Percentiles rank a stretch among this genome's conserved stretches.
Evolutionary conservation across 2,888 invertebrate genomes (phyloP).

Genomic region (Leptinotarsa rubiginosa): DNA sequence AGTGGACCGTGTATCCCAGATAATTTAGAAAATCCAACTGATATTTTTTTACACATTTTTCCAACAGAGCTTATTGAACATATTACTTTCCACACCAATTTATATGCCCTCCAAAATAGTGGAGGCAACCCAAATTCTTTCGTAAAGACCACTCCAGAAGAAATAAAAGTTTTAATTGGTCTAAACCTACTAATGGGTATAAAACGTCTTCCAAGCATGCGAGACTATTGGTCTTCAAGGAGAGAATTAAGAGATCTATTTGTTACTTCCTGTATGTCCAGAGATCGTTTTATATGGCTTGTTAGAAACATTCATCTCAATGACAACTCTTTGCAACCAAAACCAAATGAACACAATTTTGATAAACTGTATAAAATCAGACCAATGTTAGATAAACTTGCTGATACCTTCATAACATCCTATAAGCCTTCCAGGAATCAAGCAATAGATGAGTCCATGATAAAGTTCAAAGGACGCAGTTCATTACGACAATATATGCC

Average conservation of each 20-base stretch:
- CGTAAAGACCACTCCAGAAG: constrained; percentile 15
- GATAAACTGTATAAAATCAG: constrained; percentile 47
- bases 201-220: constrained; percentile 28
- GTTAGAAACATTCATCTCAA: constrained; percentile 44
- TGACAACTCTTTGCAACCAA: constrained; percentile 41
- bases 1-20: too few relatives aligned
- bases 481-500: constrained; percentile 56
- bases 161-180: constrained; percentile 32
- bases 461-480: constrained; percentile 50
- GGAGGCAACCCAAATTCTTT: constrained; percentile 6
- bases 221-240: constrained; percentile 33
- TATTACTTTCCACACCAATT: constrained; percentile 21
- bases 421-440: constrained; percentile 39
- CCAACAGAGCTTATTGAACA: constrained; percentile 10
- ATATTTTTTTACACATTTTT: constrained; percentile 25
- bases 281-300: constrained; percentile 40
- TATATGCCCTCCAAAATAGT: constrained; percentile 12
- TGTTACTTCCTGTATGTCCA: constrained; percentile 27
- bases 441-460: too few relatives aligned
- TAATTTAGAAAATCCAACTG: too few relatives aligned
- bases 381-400: constrained; percentile 37
- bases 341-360: constrained; percentile 31
- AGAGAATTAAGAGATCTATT: constrained; percentile 29
- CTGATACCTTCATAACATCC: constrained; percentile 38
- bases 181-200: constrained; percentile 38